Evolutionary conservation across 2,113 vertebrate species (phyloP).

Genomic region (Garra rufa): DNA sequence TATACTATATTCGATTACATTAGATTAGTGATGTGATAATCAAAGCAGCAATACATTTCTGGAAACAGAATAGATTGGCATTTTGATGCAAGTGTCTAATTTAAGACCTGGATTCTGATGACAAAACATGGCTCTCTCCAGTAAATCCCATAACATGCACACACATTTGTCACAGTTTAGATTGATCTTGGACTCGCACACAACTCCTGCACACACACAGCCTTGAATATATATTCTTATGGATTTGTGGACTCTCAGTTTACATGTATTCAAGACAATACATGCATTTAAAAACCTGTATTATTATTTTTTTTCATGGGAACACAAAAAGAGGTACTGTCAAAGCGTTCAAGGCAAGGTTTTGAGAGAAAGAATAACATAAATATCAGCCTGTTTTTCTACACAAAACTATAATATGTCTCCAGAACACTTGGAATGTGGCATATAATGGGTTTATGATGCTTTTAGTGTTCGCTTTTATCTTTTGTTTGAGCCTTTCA

Average conservation of each 20-base stretch:
- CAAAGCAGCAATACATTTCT: constrained; percentile 18
- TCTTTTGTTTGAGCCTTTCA: not conserved
- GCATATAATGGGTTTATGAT: not conserved
- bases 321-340: not conserved
- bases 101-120: constrained; percentile 32
- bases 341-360: constrained; percentile 7
- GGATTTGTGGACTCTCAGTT: not conserved
- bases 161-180: constrained; percentile 10
- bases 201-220: not conserved
- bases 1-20: constrained; percentile 25
- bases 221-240: not conserved
- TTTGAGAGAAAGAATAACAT: not conserved
- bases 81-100: constrained; percentile 31
- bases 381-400: not conserved
- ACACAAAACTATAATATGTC: not conserved
- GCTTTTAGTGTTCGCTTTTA: not conserved
- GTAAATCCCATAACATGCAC: constrained; percentile 34
- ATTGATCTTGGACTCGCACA: not conserved
- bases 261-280: not conserved
- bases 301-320: not conserved
- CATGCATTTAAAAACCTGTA: not conserved
- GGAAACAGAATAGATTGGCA: constrained; percentile 26
- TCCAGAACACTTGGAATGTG: not conserved
- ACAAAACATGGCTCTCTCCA: constrained; percentile 7
- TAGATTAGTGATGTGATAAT: constrained; percentile 23